Conservation (phyloP, 1,140 invertebrate genomes). For the Drosophila punjabiensis region DNA sequence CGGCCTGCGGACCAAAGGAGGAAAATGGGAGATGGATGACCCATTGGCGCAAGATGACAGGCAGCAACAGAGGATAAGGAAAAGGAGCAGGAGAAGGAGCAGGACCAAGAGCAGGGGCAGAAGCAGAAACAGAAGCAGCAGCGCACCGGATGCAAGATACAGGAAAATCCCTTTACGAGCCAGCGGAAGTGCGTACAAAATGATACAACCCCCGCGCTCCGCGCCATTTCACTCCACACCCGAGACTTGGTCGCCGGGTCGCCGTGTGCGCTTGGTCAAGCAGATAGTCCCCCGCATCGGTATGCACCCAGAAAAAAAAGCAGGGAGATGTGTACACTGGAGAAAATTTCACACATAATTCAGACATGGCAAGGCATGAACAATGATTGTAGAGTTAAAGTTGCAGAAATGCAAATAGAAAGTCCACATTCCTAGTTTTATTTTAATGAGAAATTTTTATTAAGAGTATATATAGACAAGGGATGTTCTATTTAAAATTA, state of each 20-base stretch:
- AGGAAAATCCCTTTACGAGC: conserved; percentile 83
- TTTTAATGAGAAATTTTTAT: background rate
- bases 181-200: conserved; percentile 82
- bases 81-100: conserved; percentile 1
- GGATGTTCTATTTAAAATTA: background rate
- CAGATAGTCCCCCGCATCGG: conserved; percentile 59
- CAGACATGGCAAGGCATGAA: background rate
- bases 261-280: conserved; percentile 77
- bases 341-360: background rate
- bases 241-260: conserved; percentile 18
- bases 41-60: conserved; percentile 82
- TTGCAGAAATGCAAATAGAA: background rate
- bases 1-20: conserved; percentile 65
- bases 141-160: conserved; percentile 62
- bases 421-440: background rate
- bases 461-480: no score
- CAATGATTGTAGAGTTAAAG: background rate
- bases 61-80: conserved; percentile 10
- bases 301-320: conserved; percentile 41
- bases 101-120: background rate
- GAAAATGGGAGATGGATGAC: conserved; percentile 81
- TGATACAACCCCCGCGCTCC: conserved; percentile 58
- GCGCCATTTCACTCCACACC: conserved; percentile 13
- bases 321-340: background rate
- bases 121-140: conserved; percentile 11